Base-by-base conservation (phyloP, 2,113 vertebrate genomes). In the Myrmophylax atrothorax region DNA sequence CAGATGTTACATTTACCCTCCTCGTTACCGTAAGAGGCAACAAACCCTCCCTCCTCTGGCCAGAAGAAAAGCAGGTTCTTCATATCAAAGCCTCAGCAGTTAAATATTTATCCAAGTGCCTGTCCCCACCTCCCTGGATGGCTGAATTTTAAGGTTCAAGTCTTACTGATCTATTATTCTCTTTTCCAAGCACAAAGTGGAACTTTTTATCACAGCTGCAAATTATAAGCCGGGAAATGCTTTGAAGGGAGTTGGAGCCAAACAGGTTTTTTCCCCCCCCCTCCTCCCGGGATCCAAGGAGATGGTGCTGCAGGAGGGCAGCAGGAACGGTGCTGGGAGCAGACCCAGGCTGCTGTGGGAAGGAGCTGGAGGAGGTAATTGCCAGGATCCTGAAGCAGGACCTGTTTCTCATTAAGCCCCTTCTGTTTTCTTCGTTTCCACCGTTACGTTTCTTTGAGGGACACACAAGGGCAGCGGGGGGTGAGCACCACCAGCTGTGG, bases 161-260 rank as follows among this genome's bases (percentile, higher is more conserved):
- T 35, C 93, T 95, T 63, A 97, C 97, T 98, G 97, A 98, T 98
- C 96, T 97, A 93, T 97, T 97, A 98, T 98, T 98, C 98, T 14
- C 96, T 98, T 97, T 98, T 95, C 83, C 8, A 24, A 94, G 95
- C 66, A 89, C 89, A 38, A 93, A 94, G 95, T 63, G 14, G 63
- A 96, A 97, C 86, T 96, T 75, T 95, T 97, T 94, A 93, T 95
- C 87, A 69, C 26, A 2, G 87, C 74, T 84, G 93, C 96, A 97
- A 96, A 97, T 97, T 69, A 96, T 15, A 93, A 92, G 74, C 70
- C 15, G 4, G 24, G 46, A 84, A 46, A 37, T 46, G 70, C 96
- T 97, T 93, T 96, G 96, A 98, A 97, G 94, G 92, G 87, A 96
- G 84, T n/a, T 93, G 1, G 23, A 93, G 83, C 73, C 93, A 90